phyloP scores from a whole-genome alignment of 2,888 invertebrate genomes.

The Spodoptera littoralis region DNA sequence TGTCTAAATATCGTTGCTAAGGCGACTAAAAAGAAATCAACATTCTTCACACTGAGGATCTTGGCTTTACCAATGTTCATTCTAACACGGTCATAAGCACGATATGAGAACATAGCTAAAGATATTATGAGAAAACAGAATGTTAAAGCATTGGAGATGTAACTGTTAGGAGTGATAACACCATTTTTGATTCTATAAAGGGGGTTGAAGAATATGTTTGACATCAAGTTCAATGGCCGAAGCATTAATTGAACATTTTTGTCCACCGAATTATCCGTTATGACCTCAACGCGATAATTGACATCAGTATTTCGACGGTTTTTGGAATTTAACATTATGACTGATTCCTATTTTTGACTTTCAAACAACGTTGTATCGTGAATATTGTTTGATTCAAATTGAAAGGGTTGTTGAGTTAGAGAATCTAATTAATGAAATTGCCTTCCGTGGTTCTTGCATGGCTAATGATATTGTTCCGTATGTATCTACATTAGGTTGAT shows the following conservation, averaged over 20 bases:
- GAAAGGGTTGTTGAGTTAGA: too few species aligned
- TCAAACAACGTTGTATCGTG: not conserved
- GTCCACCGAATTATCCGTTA: slow-evolving; percentile 3
- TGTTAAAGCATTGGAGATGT: not conserved
- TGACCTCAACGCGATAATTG: too few species aligned
- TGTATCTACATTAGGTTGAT: too few species aligned
- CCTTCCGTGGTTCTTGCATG: too few species aligned
- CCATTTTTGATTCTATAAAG: slow-evolving; percentile 11
- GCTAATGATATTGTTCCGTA: too few species aligned
- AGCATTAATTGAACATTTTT: slow-evolving; percentile 22
- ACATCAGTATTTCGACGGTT: not conserved
- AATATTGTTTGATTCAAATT: not conserved
- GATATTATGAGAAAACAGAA: slow-evolving; percentile 2
- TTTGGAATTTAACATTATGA: not conserved
- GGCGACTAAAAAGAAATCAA: too few species aligned
- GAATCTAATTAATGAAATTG: too few species aligned
- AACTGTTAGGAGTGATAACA: slow-evolving; percentile 4
- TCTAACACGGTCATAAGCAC: not conserved
- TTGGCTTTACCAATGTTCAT: too few species aligned
- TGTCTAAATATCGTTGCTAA: too few species aligned
- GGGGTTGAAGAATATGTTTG: slow-evolving; percentile 5
- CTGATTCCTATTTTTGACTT: not conserved
- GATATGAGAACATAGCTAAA: slow-evolving; percentile 1
- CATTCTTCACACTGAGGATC: too few species aligned
- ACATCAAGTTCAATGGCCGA: slow-evolving; percentile 8